A percentile compares a stretch with the other conserved stretches of the same genome.
These are phyloP conservation scores for Diarsia brunnea DNA, from an alignment of 2,888 invertebrate species.

Conservation along the genomic window DNA sequence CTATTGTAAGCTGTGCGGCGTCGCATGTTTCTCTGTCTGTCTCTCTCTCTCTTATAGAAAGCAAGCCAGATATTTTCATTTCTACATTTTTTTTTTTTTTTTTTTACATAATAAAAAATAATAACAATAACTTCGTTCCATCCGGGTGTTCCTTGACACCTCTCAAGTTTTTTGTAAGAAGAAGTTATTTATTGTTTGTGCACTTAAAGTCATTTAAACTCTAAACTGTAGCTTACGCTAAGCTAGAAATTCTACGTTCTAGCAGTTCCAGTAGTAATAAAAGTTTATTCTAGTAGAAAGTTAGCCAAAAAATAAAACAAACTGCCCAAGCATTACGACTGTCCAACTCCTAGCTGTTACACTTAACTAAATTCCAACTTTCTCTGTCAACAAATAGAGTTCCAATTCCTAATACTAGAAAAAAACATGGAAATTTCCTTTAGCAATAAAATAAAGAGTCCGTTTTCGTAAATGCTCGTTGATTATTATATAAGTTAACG, in stretches of 20 bases:
- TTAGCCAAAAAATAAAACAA: constrained; percentile 36
- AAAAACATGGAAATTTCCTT: constrained; percentile 39
- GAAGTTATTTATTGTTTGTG: neutral
- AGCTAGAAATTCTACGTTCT: neutral
- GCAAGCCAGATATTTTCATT: no score
- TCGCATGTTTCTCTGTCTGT: no score
- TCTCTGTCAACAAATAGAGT: constrained; percentile 7
- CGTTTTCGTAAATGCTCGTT: constrained; percentile 45
- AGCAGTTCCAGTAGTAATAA: neutral
- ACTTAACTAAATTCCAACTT: neutral
- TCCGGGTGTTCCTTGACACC: no score
- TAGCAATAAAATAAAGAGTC: constrained; percentile 51
- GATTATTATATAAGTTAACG: constrained; percentile 53
- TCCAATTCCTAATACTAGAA: neutral
- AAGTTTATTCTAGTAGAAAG: constrained; percentile 1
- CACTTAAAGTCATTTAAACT: neutral
- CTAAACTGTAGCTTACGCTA: neutral
- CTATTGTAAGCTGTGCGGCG: no score
- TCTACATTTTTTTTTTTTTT: no score
- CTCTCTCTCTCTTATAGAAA: no score
- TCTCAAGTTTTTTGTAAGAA: no score
- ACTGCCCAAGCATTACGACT: constrained; percentile 7
- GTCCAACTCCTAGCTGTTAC: neutral
- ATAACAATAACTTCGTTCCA: no score
- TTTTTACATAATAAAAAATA: no score